phyloP scores from a whole-genome alignment of 2,888 invertebrate species.

The Rhamnusium bicolor region DNA sequence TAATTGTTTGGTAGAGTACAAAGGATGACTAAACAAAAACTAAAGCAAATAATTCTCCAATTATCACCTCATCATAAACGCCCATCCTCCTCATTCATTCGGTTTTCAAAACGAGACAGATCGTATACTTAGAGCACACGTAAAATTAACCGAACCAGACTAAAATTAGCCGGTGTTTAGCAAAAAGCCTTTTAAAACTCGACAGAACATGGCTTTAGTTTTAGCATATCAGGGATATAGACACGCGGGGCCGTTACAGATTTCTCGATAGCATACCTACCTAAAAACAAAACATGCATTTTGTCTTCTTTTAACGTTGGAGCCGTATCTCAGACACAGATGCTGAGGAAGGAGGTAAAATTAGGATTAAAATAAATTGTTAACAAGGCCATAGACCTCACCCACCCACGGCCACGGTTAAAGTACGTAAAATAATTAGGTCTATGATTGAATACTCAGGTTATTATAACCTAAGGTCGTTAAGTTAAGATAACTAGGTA shows the following conservation, averaged over 20 bases:
- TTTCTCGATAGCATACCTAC: constrained; percentile 31
- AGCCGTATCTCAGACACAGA: constrained; percentile 22
- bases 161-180: constrained; percentile 34
- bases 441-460: no score
- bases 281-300: constrained; percentile 33
- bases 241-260: constrained; percentile 24
- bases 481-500: no score
- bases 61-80: not conserved
- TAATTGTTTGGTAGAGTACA: no score
- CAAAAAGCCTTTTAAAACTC: constrained; percentile 6
- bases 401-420: constrained; percentile 7
- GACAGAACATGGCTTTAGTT: constrained; percentile 33
- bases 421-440: no score
- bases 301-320: constrained; percentile 25
- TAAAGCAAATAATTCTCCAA: not conserved
- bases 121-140: not conserved
- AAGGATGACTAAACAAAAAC: not conserved
- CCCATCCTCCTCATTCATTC: not conserved
- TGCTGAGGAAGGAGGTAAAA: constrained; percentile 23
- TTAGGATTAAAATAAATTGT: constrained; percentile 14
- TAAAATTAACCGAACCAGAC: constrained; percentile 9
- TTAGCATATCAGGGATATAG: constrained; percentile 27
- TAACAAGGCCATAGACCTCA: not conserved
- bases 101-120: not conserved
- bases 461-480: no score